phyloP scores from a whole-genome alignment of 2,888 invertebrate genomes.

The Lepidochrysops patricia region DNA sequence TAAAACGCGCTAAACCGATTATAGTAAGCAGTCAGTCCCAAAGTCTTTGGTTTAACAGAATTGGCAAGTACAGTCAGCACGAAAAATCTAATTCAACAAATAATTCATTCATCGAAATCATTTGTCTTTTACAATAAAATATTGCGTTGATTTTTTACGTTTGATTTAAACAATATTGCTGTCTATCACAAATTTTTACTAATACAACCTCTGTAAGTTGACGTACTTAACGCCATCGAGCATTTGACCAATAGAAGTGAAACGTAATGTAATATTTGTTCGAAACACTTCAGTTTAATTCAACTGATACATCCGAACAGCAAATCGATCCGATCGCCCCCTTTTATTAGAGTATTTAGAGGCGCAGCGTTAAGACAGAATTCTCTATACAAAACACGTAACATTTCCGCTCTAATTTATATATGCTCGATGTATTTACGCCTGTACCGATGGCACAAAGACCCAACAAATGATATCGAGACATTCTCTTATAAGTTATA shows the following conservation, averaged over 20 bases:
- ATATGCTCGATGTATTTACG: no score
- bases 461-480: not conserved
- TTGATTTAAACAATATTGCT: conserved; percentile 1
- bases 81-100: conserved; percentile 1
- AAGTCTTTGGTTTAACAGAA: not conserved
- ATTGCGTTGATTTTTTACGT: not conserved
- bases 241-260: no score
- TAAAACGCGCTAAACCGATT: not conserved
- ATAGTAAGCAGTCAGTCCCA: not conserved
- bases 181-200: conserved; percentile 7
- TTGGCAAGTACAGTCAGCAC: conserved; percentile 9
- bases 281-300: no score
- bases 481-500: not conserved
- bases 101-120: not conserved
- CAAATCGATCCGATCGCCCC: no score
- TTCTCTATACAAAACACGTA: no score
- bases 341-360: no score
- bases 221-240: not conserved
- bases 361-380: no score
- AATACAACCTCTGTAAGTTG: conserved; percentile 9
- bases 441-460: not conserved
- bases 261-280: no score
- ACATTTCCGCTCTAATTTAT: no score
- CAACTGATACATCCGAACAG: no score
- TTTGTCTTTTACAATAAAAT: not conserved